Evolutionary conservation across 2,113 vertebrate genomes (phyloP).

Genomic region (Lasiurus cinereus): DNA sequence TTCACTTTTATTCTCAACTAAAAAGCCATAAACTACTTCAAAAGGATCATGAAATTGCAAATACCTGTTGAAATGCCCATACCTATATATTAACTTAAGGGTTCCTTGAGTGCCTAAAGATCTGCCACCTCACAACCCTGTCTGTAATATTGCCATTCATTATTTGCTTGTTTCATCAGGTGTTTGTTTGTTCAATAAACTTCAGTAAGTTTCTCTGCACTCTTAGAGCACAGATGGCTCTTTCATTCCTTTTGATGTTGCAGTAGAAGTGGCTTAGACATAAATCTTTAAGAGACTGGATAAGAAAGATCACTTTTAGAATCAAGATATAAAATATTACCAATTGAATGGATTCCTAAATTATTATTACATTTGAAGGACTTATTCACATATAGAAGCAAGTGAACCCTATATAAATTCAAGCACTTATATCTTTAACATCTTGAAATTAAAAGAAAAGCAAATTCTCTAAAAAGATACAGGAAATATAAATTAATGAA

Average conservation of each 20-base stretch:
- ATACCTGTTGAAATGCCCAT: neutral
- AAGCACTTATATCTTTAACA: neutral
- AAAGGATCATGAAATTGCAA: neutral
- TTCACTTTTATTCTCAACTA: neutral
- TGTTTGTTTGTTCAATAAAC: neutral
- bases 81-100: neutral
- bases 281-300: neutral
- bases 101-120: neutral
- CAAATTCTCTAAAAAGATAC: neutral
- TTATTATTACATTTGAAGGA: neutral
- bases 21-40: slow-evolving; percentile 13
- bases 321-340: neutral
- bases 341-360: neutral
- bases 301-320: neutral
- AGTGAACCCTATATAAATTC: slow-evolving; percentile 1
- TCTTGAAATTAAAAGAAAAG: neutral
- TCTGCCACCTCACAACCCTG: neutral
- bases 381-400: neutral
- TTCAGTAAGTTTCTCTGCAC: neutral
- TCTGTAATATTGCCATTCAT: neutral
- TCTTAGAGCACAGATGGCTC: neutral
- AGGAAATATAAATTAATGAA: neutral
- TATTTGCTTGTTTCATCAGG: neutral
- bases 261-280: neutral
- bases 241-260: neutral